Evolutionary conservation across 2,888 invertebrate species (phyloP).

Genomic region (Amphimallon solstitiale): DNA sequence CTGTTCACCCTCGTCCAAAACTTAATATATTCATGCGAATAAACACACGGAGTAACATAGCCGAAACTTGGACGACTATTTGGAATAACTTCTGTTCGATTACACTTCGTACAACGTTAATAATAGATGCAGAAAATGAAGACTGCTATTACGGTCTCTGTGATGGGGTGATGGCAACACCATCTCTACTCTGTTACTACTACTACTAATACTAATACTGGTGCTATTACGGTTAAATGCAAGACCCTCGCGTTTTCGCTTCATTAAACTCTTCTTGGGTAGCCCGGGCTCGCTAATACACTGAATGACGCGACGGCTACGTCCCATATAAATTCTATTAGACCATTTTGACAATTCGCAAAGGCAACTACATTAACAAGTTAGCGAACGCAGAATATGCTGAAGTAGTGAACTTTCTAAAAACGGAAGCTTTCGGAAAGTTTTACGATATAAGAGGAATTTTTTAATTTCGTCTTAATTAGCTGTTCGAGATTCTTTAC

Average conservation of each 20-base stretch:
- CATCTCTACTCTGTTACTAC: too few species aligned
- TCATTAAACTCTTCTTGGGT: constrained; percentile 16
- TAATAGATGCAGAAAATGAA: constrained; percentile 9
- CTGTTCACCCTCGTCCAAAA: not conserved
- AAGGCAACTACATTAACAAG: constrained; percentile 15
- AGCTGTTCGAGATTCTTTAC: not conserved
- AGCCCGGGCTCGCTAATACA: not conserved
- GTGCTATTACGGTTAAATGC: too few species aligned
- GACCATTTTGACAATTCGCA: constrained; percentile 26
- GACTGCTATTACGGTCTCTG: too few species aligned
- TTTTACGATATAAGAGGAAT: constrained; percentile 11
- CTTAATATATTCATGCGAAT: constrained; percentile 7
- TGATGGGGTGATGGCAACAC: too few species aligned
- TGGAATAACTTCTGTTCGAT: constrained; percentile 15
- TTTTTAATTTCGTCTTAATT: constrained; percentile 21
- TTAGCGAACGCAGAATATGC: not conserved
- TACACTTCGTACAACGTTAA: not conserved
- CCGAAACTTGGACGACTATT: constrained; percentile 5
- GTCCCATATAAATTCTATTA: constrained; percentile 20
- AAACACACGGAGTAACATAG: not conserved
- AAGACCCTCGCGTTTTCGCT: constrained; percentile 17
- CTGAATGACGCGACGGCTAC: constrained; percentile 19
- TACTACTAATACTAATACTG: too few species aligned
- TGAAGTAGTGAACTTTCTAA: too few species aligned
- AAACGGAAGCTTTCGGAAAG: not conserved